phyloP scores from a whole-genome alignment of 1,140 invertebrate genomes.

The Caenorhabditis tropicalis region DNA sequence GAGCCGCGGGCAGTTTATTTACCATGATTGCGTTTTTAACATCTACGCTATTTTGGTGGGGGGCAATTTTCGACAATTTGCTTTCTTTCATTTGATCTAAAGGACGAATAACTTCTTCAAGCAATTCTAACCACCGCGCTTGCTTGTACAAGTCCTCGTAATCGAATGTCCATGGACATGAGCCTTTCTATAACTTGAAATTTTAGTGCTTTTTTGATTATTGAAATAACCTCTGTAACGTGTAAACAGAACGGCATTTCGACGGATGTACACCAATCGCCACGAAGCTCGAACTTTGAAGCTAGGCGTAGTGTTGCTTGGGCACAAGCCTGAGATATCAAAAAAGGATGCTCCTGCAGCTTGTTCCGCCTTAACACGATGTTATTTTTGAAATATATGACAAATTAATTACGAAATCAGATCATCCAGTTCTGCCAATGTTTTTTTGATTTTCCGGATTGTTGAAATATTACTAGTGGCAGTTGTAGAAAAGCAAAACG shows the following conservation, averaged over 20 bases:
- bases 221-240: neutral
- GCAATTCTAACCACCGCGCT: neutral
- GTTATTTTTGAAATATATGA: neutral
- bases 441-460: neutral
- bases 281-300: neutral
- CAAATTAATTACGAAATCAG: neutral
- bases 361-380: neutral
- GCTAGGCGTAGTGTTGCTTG: conserved; percentile 25
- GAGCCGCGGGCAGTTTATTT: too few species aligned
- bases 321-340: neutral
- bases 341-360: neutral
- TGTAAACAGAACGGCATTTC: conserved; percentile 18
- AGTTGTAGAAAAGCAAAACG: neutral
- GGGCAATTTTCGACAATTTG: neutral
- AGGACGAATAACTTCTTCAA: conserved; percentile 8
- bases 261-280: neutral
- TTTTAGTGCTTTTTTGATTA: neutral
- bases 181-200: neutral
- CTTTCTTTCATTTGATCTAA: neutral
- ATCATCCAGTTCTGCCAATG: neutral
- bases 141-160: conserved; percentile 15
- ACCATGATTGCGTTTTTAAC: conserved; percentile 9
- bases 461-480: neutral
- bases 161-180: neutral
- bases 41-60: neutral